Evolutionary conservation across 2,888 invertebrate genomes (phyloP), one percentile per base, ranked within the genome.

Genomic region (Dasysyrphus albostriatus): DNA sequence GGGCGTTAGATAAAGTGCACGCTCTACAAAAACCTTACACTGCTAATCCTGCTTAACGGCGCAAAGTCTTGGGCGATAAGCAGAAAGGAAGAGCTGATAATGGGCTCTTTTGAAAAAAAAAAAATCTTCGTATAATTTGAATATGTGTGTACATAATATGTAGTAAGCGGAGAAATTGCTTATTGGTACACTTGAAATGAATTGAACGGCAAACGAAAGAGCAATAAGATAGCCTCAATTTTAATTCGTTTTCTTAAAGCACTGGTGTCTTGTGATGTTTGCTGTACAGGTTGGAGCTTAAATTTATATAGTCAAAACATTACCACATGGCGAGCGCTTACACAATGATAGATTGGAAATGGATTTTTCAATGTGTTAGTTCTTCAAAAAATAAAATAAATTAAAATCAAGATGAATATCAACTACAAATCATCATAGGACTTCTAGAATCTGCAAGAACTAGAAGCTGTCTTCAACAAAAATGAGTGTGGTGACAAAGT

Each of bases 261-360:
- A 24, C 12, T 51, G 51, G 24, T 24, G n/a, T n/a, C 6, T 29
- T n/a, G 32, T 69, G 29, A 29, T 10, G 54, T 69, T 24, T 42
- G 54, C 54, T 42, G 42, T 54, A n/a, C 14, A 69, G 39, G 54
- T 29, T 54, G n/a, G 34, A 54, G 54, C 32, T 51, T 2, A 51
- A 51, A 51, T 51, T 69, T 44, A 19, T 47, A 47, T 44, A 63
- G 29, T 63, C 42, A 14, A 29, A n/a, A 7, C 44, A 44, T n/a
- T 7, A 6, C 1, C 44, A 44, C n/a, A 44, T 44, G 44, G 44
- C n/a, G n/a, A 49, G 9, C n/a, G 42, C 42, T 1, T 44, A 5
- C n/a, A 44, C 42, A 2, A 44, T 44, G 42, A n/a, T 5, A 1
- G 42, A 44, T n/a, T 44, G 42, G 42, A 44, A 4, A 2, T 4